Conservation (phyloP, 2,797 vertebrate species). For the Sparus aurata region DNA sequence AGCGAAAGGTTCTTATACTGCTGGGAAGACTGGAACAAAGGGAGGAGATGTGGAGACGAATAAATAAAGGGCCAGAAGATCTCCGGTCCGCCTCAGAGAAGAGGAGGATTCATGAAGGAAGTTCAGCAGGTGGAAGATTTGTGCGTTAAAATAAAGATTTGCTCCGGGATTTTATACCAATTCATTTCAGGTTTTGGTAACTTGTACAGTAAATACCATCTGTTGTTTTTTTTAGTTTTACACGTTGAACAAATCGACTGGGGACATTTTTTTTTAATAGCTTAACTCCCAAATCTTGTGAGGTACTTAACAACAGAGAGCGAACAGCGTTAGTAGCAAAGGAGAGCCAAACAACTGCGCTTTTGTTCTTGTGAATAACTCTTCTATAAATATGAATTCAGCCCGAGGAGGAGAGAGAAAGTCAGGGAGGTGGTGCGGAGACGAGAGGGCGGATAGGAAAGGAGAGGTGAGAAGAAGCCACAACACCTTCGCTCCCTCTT, state of each 20-base stretch:
- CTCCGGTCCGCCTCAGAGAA: conserved; percentile 29
- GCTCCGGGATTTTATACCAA: background rate
- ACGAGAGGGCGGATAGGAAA: conserved; percentile 4
- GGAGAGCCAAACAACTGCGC: background rate
- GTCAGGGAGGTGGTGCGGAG: background rate
- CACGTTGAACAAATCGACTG: background rate
- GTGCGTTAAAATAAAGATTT: background rate
- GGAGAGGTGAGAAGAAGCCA: background rate
- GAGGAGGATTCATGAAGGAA: conserved; percentile 15
- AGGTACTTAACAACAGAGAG: background rate
- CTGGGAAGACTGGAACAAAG: conserved; percentile 50
- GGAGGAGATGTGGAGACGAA: conserved; percentile 39
- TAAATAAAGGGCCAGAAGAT: conserved; percentile 29
- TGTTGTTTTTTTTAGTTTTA: background rate
- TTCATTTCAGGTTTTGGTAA: conserved; percentile 1
- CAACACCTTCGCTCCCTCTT: conserved; percentile 20
- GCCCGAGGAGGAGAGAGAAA: conserved; percentile 15
- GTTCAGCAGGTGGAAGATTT: conserved; percentile 12
- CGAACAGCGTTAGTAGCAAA: background rate
- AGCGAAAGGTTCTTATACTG: conserved; percentile 23
- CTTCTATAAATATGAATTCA: conserved; percentile 26
- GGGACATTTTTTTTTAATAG: background rate
- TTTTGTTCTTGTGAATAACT: conserved; percentile 24
- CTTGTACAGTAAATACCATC: background rate
- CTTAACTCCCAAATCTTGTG: conserved; percentile 6